phyloP scores from a whole-genome alignment of 2,797 vertebrate genomes.

The Parauchenoglanis ngamensis region DNA sequence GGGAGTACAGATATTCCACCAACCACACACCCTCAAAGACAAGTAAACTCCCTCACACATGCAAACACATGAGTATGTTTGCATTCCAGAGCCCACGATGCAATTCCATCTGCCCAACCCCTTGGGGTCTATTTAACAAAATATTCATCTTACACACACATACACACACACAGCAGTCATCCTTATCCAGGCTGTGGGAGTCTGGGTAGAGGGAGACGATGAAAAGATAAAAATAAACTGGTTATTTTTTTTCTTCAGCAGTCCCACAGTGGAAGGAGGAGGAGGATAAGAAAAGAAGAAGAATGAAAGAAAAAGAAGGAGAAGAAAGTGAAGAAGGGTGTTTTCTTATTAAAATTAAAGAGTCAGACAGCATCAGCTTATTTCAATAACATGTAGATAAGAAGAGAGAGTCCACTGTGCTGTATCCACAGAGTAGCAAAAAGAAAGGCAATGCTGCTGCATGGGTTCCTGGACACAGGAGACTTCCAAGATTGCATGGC shows the following conservation, averaged over 20 bases:
- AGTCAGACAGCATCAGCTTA: constrained; percentile 11
- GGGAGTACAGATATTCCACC: neutral
- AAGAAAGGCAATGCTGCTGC: neutral
- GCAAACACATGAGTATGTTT: constrained; percentile 31
- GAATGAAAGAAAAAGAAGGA: neutral
- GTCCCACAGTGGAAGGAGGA: neutral
- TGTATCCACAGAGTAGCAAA: neutral
- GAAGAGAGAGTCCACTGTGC: neutral
- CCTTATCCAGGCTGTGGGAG: constrained; percentile 24
- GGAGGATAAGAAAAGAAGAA: neutral
- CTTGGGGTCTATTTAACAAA: constrained; percentile 41
- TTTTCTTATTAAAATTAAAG: constrained; percentile 41
- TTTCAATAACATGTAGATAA: constrained; percentile 18
- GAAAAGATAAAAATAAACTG: constrained; percentile 17
- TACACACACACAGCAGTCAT: neutral
- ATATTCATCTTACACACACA: neutral
- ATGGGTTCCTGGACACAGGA: neutral
- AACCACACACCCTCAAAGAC: constrained; percentile 33
- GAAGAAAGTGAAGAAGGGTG: neutral
- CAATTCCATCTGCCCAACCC: constrained; percentile 35
- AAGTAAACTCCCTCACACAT: neutral
- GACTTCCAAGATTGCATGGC: neutral
- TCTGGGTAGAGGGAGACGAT: constrained; percentile 22
- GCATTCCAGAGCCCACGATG: constrained; percentile 41
- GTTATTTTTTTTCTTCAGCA: constrained; percentile 3